Conservation (phyloP, 2,797 vertebrate genomes). For the Sardinella longiceps region DNA sequence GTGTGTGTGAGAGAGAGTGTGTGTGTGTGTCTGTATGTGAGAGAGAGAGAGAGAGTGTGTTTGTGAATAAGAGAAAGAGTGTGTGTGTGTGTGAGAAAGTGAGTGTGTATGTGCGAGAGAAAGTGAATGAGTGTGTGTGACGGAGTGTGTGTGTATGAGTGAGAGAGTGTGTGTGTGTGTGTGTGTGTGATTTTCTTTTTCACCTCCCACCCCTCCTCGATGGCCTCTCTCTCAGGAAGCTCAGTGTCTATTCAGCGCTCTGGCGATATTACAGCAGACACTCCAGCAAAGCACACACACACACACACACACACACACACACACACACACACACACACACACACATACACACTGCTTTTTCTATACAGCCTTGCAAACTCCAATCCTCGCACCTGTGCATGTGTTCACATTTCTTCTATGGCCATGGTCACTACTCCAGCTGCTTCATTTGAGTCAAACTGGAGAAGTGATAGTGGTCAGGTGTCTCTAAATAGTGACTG, state of each 20-base stretch:
- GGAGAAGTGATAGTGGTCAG: neutral
- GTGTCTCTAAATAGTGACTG: neutral
- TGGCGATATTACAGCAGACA: neutral
- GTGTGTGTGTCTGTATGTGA: conserved; percentile 53
- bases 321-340: too few species aligned
- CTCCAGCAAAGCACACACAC: neutral
- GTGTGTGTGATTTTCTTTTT: conserved; percentile 61
- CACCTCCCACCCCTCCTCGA: conserved; percentile 47
- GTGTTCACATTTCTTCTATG: neutral
- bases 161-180: conserved; percentile 6
- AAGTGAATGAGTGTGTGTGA: conserved; percentile 25
- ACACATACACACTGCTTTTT: too few species aligned
- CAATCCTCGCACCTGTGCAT: too few species aligned
- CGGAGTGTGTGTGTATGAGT: conserved; percentile 27
- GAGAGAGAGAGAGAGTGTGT: too few species aligned
- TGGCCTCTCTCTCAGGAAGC: conserved; percentile 73
- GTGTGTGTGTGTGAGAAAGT: conserved; percentile 45
- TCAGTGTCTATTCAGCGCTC: conserved; percentile 70
- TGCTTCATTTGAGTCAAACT: neutral
- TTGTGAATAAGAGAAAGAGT: too few species aligned
- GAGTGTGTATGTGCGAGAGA: conserved; percentile 53
- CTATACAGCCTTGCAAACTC: too few species aligned
- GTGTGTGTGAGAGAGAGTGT: conserved; percentile 30
- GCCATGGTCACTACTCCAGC: neutral
- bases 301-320: too few species aligned